phyloP scores from a whole-genome alignment of 2,888 invertebrate species.

The Catonia carolina region DNA sequence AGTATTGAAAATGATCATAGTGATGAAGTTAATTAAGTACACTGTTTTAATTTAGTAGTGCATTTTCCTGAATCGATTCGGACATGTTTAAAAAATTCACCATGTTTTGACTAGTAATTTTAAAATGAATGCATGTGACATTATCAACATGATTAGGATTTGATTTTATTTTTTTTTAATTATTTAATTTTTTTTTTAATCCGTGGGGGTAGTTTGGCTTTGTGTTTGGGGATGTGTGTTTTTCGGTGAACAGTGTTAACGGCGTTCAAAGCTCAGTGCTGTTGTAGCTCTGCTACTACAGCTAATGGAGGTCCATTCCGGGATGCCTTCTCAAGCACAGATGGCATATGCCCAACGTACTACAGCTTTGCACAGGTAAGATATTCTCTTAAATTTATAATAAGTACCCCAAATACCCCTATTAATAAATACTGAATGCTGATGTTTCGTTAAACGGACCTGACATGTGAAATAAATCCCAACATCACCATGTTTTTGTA shows the following conservation, averaged over 20 bases:
- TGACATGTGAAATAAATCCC: neutral
- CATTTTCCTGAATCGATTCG: no score
- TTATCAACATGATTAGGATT: no score
- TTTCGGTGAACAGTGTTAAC: no score
- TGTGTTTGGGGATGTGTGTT: no score
- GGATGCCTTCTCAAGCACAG: slow-evolving; percentile 39
- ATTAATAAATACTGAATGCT: no score
- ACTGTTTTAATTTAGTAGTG: no score
- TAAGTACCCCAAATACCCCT: no score
- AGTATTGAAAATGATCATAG: no score
- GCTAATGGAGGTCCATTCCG: slow-evolving; percentile 33
- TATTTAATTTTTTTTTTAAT: neutral
- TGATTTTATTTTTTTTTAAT: no score
- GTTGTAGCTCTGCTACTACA: slow-evolving; percentile 8
- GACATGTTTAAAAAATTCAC: no score
- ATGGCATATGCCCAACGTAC: slow-evolving; percentile 38
- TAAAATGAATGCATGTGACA: no score
- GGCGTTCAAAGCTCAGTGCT: neutral
- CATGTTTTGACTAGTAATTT: no score
- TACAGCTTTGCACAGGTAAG: slow-evolving; percentile 37
- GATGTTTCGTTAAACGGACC: neutral
- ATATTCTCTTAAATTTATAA: neutral
- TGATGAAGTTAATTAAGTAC: slow-evolving; percentile 2
- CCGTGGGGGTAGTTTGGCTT: neutral
- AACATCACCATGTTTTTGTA: neutral